phyloP scores from a whole-genome alignment of 2,797 vertebrate species.

The Alca torda region DNA sequence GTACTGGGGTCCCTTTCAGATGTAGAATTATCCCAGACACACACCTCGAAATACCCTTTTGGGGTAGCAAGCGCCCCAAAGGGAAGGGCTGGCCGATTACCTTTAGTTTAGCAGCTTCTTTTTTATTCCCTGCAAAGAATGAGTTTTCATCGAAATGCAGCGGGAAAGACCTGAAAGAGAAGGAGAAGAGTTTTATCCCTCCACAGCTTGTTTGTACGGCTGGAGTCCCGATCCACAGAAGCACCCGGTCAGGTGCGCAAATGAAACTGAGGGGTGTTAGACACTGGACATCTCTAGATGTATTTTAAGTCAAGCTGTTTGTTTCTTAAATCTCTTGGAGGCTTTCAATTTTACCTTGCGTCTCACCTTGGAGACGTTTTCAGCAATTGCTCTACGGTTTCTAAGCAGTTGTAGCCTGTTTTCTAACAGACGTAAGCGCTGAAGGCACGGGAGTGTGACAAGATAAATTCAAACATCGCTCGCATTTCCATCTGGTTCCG shows the following conservation, averaged over 20 bases:
- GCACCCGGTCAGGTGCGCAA: not conserved
- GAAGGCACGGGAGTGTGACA: not conserved
- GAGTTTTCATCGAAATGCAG: conserved; percentile 92
- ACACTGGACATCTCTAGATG: not conserved
- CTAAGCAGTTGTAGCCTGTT: not conserved
- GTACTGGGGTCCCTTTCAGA: not conserved
- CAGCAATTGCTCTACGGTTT: not conserved
- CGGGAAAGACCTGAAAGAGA: conserved; percentile 84
- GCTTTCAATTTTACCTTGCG: not conserved
- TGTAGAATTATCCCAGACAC: not conserved
- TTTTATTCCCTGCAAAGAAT: conserved; percentile 87
- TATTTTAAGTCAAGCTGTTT: not conserved
- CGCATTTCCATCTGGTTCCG: not conserved
- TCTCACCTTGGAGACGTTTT: not conserved
- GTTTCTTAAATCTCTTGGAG: not conserved
- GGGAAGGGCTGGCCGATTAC: conserved; percentile 61
- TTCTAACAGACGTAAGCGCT: not conserved
- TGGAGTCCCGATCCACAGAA: not conserved
- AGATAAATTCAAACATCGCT: not conserved
- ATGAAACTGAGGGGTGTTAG: not conserved
- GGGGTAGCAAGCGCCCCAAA: not conserved
- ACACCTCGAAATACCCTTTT: not conserved
- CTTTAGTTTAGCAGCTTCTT: conserved; percentile 89
- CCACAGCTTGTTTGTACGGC: not conserved
- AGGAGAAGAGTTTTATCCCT: not conserved